These are phyloP conservation scores for Drosophila neotestacea DNA, from an alignment of 2,888 invertebrate genomes.

Conservation along the genomic window DNA sequence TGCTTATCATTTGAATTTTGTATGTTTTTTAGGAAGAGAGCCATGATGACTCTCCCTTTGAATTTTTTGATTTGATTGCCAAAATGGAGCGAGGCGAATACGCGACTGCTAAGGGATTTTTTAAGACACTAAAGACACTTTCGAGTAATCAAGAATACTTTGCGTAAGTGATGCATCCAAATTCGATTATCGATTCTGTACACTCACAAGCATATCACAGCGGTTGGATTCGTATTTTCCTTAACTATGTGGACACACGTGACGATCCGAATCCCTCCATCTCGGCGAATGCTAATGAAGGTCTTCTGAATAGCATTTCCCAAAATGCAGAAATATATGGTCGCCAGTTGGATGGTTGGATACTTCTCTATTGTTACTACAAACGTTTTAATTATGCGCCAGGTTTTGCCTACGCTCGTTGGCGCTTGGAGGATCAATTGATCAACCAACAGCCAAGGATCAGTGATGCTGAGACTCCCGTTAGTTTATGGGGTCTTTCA, in stretches of 20 bases:
- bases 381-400: conserved; percentile 66
- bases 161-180: conserved; percentile 41
- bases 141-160: conserved; percentile 42
- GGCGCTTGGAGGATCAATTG: conserved; percentile 63
- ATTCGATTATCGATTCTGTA: not conserved
- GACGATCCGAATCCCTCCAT: conserved; percentile 46
- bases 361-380: conserved; percentile 75
- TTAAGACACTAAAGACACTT: conserved; percentile 22
- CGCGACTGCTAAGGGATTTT: conserved; percentile 50
- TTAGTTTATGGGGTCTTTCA: conserved; percentile 64
- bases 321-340: conserved; percentile 36
- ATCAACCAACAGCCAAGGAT: not conserved
- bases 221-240: conserved; percentile 63
- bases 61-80: conserved; percentile 61
- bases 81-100: conserved; percentile 68
- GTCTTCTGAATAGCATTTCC: conserved; percentile 55
- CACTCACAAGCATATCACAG: conserved; percentile 18
- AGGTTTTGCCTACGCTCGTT: conserved; percentile 72
- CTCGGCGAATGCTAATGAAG: conserved; percentile 56
- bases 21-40: conserved; percentile 29
- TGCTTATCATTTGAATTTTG: not conserved
- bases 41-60: conserved; percentile 29
- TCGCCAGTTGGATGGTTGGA: conserved; percentile 62
- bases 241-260: conserved; percentile 62
- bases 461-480: conserved; percentile 39